Evolutionary conservation across 2,888 invertebrate species (phyloP).

Genomic region (Dolichopus griseipennis): DNA sequence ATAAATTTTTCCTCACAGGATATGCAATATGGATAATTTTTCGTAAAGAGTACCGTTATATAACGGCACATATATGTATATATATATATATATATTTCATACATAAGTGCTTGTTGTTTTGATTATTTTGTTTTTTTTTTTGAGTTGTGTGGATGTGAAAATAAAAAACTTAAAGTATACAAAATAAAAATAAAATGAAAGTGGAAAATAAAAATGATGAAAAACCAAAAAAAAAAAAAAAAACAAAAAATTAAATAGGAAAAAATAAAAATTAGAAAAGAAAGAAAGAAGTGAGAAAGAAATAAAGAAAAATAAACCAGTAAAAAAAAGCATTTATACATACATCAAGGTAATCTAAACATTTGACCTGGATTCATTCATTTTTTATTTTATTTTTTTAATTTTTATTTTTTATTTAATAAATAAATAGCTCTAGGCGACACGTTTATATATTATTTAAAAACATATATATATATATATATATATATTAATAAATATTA

Average conservation of each 20-base stretch:
- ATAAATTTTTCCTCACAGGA: not conserved
- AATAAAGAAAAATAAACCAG: not conserved
- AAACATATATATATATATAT: not conserved
- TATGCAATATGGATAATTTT: conserved; percentile 3
- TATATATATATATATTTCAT: not conserved
- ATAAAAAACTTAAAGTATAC: not conserved
- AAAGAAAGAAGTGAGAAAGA: not conserved
- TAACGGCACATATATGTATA: not conserved
- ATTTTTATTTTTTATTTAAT: not conserved
- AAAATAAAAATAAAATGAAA: not conserved
- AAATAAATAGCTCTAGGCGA: not conserved
- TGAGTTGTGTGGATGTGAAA: no score
- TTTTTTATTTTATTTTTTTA: not conserved
- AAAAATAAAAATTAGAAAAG: no score
- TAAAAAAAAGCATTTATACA: not conserved
- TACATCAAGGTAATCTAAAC: conserved; percentile 1
- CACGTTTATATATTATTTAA: not conserved
- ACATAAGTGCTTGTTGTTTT: not conserved
- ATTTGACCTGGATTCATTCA: not conserved
- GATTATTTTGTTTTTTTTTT: no score
- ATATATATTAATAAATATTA: not conserved
- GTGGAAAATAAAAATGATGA: not conserved
- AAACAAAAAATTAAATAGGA: not conserved
- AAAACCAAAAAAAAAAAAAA: not conserved
- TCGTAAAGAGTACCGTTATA: not conserved